phyloP scores from a whole-genome alignment of 2,888 invertebrate species.

The Hypercompe scribonia region DNA sequence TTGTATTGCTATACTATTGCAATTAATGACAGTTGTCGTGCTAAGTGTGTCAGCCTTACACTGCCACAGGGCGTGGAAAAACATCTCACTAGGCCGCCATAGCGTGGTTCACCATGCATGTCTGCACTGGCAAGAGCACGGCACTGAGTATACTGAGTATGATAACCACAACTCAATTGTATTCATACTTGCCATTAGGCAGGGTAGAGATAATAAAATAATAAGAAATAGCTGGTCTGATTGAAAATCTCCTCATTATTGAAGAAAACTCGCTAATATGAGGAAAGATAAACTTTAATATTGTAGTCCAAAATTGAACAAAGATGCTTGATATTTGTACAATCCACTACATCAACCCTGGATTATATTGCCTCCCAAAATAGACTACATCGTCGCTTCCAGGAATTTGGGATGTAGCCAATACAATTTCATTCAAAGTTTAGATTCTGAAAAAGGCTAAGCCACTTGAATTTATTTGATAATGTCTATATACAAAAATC shows the following conservation, averaged over 20 bases:
- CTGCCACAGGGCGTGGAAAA: too few species aligned
- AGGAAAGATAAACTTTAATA: neutral
- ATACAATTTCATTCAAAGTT: conserved; percentile 83
- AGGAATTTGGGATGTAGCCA: conserved; percentile 77
- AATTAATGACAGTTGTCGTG: too few species aligned
- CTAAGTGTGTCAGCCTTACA: too few species aligned
- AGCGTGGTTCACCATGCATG: too few species aligned
- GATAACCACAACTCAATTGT: too few species aligned
- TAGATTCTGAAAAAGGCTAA: conserved; percentile 61
- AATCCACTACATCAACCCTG: conserved; percentile 38
- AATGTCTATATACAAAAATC: conserved; percentile 29
- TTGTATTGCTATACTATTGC: too few species aligned
- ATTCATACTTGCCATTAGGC: too few species aligned
- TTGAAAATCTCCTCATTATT: neutral
- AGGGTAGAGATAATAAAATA: too few species aligned
- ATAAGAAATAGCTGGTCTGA: neutral
- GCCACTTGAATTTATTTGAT: conserved; percentile 52
- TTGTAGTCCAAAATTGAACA: conserved; percentile 21
- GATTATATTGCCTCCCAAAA: conserved; percentile 41
- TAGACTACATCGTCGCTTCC: conserved; percentile 39
- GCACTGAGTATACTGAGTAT: too few species aligned
- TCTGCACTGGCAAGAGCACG: too few species aligned
- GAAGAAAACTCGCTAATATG: neutral
- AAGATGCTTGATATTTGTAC: conserved; percentile 37
- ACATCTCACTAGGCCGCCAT: too few species aligned